A percentile compares a stretch with the other conserved stretches of the same genome.
Evolutionary conservation across 2,888 invertebrate species (phyloP).

Genomic region (Drosophila mimica): DNA sequence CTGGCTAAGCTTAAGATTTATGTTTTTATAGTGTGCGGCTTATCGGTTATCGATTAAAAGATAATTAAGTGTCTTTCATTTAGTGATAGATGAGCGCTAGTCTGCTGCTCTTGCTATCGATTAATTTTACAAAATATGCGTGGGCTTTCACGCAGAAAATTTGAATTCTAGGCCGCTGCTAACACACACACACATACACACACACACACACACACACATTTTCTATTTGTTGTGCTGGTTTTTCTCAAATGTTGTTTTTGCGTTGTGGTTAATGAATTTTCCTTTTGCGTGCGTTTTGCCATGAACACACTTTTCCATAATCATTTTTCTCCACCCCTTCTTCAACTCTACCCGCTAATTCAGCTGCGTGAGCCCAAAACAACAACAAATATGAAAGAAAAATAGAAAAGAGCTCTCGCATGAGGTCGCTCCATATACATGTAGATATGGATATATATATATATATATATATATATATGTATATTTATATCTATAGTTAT

Average conservation of each 20-base stretch:
- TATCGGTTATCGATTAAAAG: not conserved
- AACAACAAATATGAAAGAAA: conserved; percentile 11
- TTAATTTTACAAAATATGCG: conserved; percentile 5
- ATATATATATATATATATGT: conserved; percentile 11
- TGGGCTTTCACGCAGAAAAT: conserved; percentile 48
- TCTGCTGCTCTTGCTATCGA: not conserved
- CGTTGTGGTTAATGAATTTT: conserved; percentile 51
- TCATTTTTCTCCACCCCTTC: conserved; percentile 40
- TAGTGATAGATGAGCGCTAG: not conserved
- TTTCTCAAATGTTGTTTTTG: conserved; percentile 41
- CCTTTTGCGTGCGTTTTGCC: conserved; percentile 59
- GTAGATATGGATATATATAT: conserved; percentile 16
- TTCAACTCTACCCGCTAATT: conserved; percentile 13
- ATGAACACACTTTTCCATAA: conserved; percentile 73
- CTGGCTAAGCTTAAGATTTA: not conserved
- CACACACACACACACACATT: not conserved
- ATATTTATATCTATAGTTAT: conserved; percentile 40
- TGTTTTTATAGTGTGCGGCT: not conserved
- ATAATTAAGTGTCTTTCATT: not conserved
- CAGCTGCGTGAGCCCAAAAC: conserved; percentile 62
- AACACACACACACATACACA: not conserved
- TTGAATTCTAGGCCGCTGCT: conserved; percentile 62
- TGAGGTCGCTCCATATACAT: conserved; percentile 31
- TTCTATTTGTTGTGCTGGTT: conserved; percentile 31
- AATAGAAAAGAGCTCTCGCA: conserved; percentile 50